Conservation (phyloP, 64 coral and sea anemone species). For the Astreopora myriophthalma region DNA sequence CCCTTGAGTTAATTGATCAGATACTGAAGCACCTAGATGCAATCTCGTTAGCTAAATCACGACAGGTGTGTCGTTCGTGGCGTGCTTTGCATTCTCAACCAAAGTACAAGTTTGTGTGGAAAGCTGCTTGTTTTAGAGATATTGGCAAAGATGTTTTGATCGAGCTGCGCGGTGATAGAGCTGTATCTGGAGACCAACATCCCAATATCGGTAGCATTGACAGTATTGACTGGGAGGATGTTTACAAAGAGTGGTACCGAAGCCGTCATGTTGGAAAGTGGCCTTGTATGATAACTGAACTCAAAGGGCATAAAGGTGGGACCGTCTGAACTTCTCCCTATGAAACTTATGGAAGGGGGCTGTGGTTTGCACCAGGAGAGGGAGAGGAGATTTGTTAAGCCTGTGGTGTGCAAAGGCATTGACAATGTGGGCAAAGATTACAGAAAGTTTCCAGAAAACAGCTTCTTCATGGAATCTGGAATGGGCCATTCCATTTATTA, state of each 20-base stretch:
- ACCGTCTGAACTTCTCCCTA: too few relatives aligned
- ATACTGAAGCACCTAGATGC: slow-evolving; percentile 79
- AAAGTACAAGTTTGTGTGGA: slow-evolving; percentile 72
- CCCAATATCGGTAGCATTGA: background rate
- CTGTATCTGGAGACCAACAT: background rate
- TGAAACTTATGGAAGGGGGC: too few relatives aligned
- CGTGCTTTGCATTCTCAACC: slow-evolving; percentile 57
- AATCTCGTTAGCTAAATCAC: slow-evolving; percentile 78
- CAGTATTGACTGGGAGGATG: slow-evolving; percentile 31
- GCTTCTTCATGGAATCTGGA: too few relatives aligned
- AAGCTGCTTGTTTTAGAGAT: slow-evolving; percentile 63
- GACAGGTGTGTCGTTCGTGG: slow-evolving; percentile 82
- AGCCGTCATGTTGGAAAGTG: slow-evolving; percentile 73
- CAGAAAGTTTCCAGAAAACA: too few relatives aligned
- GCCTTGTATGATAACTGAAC: slow-evolving; percentile 40
- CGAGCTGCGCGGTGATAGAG: slow-evolving; percentile 60
- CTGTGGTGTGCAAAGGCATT: too few relatives aligned
- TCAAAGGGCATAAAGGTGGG: slow-evolving; percentile 56
- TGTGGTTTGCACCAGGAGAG: too few relatives aligned
- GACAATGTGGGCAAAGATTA: too few relatives aligned
- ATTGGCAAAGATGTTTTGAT: slow-evolving; percentile 54
- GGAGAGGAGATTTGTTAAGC: too few relatives aligned
- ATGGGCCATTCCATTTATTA: too few relatives aligned
- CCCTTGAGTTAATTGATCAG: slow-evolving; percentile 74
- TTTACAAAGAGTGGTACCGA: slow-evolving; percentile 83